Evolutionary conservation across 2,888 invertebrate genomes (phyloP).

Genomic region (Aricia artaxerxes): DNA sequence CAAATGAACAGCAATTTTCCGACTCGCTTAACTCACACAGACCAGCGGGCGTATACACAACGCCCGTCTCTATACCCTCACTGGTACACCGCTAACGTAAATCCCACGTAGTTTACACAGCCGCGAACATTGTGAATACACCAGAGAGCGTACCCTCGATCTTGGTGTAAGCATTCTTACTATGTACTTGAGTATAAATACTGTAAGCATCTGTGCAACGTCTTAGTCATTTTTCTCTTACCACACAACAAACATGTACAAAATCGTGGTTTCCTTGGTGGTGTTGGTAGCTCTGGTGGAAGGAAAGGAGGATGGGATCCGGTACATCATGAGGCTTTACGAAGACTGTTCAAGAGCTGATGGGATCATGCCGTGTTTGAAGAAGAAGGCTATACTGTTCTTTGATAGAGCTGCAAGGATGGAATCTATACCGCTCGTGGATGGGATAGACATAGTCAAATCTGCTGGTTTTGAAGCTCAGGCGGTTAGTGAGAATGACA

Average conservation of each 20-base stretch:
- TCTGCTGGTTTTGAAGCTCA: constrained; percentile 67
- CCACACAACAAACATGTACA: constrained; percentile 63
- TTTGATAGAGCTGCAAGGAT: constrained; percentile 88
- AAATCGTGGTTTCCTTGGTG: constrained; percentile 57
- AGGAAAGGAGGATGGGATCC: constrained; percentile 78
- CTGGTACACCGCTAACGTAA: constrained; percentile 33
- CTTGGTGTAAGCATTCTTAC: constrained; percentile 57
- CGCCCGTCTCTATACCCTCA: constrained; percentile 34
- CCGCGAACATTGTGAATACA: constrained; percentile 39
- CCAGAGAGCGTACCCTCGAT: constrained; percentile 55
- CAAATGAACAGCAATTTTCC: constrained; percentile 52
- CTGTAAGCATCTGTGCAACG: constrained; percentile 50
- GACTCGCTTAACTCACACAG: constrained; percentile 51
- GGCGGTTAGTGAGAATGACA: constrained; percentile 82
- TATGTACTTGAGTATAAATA: constrained; percentile 72
- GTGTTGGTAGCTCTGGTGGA: constrained; percentile 48
- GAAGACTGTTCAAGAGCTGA: constrained; percentile 88
- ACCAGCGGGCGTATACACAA: constrained; percentile 41
- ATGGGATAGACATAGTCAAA: constrained; percentile 85
- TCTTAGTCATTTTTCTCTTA: constrained; percentile 78
- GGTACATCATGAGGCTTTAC: constrained; percentile 85
- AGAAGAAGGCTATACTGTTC: constrained; percentile 90
- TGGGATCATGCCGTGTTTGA: constrained; percentile 87
- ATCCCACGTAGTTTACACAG: constrained; percentile 26
- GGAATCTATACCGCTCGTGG: constrained; percentile 80